Conservation (phyloP, 2,888 invertebrate species). For the Suillia variegata region DNA sequence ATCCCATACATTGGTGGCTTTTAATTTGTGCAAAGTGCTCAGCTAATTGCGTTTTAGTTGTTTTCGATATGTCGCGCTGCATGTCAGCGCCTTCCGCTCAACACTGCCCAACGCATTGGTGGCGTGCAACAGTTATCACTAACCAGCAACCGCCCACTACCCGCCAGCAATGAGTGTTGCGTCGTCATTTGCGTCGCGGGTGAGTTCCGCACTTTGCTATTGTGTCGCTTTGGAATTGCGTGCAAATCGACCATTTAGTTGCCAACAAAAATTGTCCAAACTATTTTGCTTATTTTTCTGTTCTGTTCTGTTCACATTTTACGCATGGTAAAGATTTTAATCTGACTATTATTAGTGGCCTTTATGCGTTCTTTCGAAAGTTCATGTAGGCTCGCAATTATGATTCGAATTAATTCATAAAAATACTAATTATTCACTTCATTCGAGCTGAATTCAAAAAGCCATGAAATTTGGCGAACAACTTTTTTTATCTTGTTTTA, state of each 20-base stretch:
- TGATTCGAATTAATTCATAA: too few species aligned
- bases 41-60: slow-evolving; percentile 44
- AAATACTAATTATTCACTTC: too few species aligned
- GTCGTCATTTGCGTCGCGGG: neutral
- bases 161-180: neutral
- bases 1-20: slow-evolving; percentile 11
- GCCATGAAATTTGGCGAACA: too few species aligned
- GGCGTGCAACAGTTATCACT: slow-evolving; percentile 3
- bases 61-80: slow-evolving; percentile 17
- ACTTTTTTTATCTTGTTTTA: too few species aligned
- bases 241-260: slow-evolving; percentile 37
- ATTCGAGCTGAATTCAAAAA: too few species aligned
- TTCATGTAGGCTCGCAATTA: too few species aligned
- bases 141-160: neutral
- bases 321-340: too few species aligned
- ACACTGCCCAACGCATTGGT: too few species aligned
- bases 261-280: slow-evolving; percentile 14
- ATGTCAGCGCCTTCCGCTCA: slow-evolving; percentile 1
- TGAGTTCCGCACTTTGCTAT: neutral
- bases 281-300: neutral
- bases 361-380: too few species aligned
- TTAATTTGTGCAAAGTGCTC: slow-evolving; percentile 40
- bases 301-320: neutral
- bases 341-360: too few species aligned
- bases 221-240: slow-evolving; percentile 31